Evolutionary conservation across 2,797 vertebrate genomes (phyloP), one percentile per base, ranked within the genome.

Genomic region (Xyrichtys novacula): DNA sequence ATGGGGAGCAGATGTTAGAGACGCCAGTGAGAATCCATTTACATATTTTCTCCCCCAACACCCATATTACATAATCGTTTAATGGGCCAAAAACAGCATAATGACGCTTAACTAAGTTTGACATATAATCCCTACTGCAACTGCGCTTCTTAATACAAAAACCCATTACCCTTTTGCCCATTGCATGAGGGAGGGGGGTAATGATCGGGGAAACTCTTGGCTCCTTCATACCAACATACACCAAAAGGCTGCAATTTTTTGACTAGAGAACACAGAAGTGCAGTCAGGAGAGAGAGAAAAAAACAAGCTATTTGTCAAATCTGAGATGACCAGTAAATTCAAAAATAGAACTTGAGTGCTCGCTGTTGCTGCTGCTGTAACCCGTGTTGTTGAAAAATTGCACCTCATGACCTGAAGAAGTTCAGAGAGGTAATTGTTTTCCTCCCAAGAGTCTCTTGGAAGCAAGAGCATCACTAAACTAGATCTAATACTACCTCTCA

Each of bases 401-500:
- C 19, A 52, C 61, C 48, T 78, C 32, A 63, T 52, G 49, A 79
- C 55, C 65, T 40, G 29, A 49, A 63, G 43, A 69, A 39, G 61
- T 64, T 57, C 39, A 32, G 20, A 60, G 44, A 66, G 65, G 65
- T 64, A 67, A 48, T 22, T 55, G 65, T 78, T 80, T 62, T 76
- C 44, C 61, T 89, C 81, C 62, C 52, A 48, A 32, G 42, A 47
- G 43, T 71, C 38, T 55, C 39, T 20, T 14, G n/a, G 46, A 64
- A 57, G 74, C 70, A 84, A 85, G 42, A 64, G 28, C 6, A 0
- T 78, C 64, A 64, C 52, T 69, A 40, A 71, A 78, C 49, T 77
- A 44, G 65, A 40, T 63, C 42, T 56, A 31, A 74, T 47, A 42
- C 64, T 15, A 23, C 20, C 46, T 3, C n/a, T 12, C 56, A n/a